A percentile compares a stretch with the other conserved stretches of the same genome.
Conservation (phyloP, 2,113 vertebrate genomes). For the Athene noctua region DNA sequence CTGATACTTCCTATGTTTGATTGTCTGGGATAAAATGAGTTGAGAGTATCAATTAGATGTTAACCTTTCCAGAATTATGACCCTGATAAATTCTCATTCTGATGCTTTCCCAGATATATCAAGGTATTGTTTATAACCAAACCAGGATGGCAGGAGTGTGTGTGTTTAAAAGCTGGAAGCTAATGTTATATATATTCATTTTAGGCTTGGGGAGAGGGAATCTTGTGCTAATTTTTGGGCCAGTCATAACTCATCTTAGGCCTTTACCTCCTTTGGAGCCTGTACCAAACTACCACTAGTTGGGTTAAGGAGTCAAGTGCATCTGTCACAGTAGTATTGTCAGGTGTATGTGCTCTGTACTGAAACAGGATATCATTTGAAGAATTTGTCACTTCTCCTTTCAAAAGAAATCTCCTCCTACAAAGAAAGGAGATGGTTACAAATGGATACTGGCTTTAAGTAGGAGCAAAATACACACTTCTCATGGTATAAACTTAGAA, state of each 20-base stretch:
- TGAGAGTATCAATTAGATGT: not conserved
- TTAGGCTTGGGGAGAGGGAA: not conserved
- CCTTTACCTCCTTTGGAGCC: not conserved
- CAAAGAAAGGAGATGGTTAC: not conserved
- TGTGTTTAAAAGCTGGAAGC: not conserved
- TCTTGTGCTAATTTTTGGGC: not conserved
- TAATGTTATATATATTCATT: not conserved
- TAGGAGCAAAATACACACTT: not conserved
- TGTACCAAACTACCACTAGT: not conserved
- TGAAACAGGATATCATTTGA: not conserved
- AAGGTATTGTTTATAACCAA: not conserved
- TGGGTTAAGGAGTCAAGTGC: not conserved
- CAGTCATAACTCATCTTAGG: not conserved
- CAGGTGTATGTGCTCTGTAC: too few relatives aligned
- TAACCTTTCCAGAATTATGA: not conserved
- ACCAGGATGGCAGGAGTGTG: not conserved
- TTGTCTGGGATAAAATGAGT: not conserved
- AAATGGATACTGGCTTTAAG: not conserved
- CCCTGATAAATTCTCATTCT: not conserved
- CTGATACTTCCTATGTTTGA: not conserved
- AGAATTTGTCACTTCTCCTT: not conserved
- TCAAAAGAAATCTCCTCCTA: not conserved
- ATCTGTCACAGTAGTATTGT: not conserved
- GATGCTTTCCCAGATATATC: not conserved
- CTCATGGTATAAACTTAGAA: not conserved